These are phyloP conservation scores for Heterocephalus glaber DNA, from an alignment of 2,113 vertebrate genomes.

Conservation along the genomic window DNA sequence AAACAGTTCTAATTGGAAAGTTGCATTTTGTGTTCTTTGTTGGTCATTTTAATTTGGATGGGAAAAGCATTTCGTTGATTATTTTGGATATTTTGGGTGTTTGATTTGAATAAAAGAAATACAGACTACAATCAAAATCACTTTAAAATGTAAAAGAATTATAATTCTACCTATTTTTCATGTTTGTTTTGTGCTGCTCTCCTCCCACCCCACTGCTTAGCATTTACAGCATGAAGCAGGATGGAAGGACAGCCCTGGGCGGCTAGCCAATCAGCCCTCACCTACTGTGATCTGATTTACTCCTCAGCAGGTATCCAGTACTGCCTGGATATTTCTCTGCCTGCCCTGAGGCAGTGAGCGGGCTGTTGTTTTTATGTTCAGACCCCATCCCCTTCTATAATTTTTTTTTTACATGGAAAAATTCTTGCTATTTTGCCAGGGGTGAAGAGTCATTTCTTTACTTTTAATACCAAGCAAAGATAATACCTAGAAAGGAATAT, in stretches of 20 bases:
- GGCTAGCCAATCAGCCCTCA: not conserved
- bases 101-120: slow-evolving; percentile 39
- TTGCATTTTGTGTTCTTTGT: not conserved
- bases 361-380: slow-evolving; percentile 36
- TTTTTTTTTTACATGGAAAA: slow-evolving; percentile 13
- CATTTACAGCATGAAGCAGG: not conserved
- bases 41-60: slow-evolving; percentile 17
- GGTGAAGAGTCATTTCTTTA: not conserved
- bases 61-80: slow-evolving; percentile 1
- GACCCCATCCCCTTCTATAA: not conserved
- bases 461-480: slow-evolving; percentile 18
- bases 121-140: not conserved
- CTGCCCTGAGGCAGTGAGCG: not conserved
- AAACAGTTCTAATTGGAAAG: not conserved
- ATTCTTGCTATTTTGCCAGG: not conserved
- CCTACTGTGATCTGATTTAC: not conserved
- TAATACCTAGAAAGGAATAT: not conserved
- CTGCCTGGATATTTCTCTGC: not conserved
- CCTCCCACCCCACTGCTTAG: not conserved
- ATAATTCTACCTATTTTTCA: not conserved
- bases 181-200: not conserved
- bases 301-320: not conserved
- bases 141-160: not conserved
- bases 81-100: not conserved
- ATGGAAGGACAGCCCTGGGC: not conserved